These are phyloP conservation scores for Megaceryle alcyon DNA, from an alignment of 2,797 vertebrate genomes.

Conservation along the genomic window DNA sequence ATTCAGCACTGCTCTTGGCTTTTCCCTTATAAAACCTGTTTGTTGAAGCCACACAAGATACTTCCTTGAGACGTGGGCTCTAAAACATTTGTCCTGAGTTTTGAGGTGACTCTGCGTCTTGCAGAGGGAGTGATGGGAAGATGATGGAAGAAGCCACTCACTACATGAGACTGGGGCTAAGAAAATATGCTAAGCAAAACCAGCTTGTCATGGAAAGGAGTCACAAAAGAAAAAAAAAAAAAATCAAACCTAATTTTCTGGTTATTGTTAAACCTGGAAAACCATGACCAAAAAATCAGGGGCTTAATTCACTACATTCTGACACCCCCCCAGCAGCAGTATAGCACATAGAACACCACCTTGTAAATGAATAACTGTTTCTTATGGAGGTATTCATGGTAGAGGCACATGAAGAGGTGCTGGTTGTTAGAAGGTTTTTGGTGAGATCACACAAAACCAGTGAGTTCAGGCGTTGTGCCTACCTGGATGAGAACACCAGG, in stretches of 20 bases:
- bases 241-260: neutral
- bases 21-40: neutral
- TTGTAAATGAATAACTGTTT: constrained; percentile 42
- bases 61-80: neutral
- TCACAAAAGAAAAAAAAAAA: neutral
- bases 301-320: neutral
- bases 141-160: neutral
- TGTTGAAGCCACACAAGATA: neutral
- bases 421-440: neutral
- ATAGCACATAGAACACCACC: neutral
- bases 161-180: neutral
- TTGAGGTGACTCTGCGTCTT: neutral
- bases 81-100: neutral
- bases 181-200: neutral
- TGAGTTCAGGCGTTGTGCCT: neutral
- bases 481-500: neutral
- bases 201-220: neutral
- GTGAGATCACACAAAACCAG: neutral
- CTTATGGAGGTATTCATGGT: neutral
- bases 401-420: neutral
- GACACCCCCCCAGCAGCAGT: neutral
- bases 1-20: neutral
- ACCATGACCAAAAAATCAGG: neutral
- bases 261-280: neutral
- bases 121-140: neutral